Base-by-base conservation (phyloP, 2,113 vertebrate species). In the Sinocyclocheilus maitianheensis region DNA sequence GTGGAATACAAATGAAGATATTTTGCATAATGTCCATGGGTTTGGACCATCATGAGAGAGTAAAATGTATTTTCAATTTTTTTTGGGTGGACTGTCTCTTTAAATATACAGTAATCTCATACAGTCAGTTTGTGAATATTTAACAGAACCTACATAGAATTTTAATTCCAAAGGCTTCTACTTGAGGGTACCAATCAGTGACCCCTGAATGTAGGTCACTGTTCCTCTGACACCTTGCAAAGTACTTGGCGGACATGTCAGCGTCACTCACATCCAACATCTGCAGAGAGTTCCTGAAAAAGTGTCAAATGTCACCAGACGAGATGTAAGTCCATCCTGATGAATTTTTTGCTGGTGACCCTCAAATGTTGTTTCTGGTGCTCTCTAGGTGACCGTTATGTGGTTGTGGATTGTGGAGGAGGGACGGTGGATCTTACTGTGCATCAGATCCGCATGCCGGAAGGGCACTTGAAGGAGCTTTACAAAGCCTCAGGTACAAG, bases 391-490 rank as follows among this genome's bases (percentile, higher is more conserved):
- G 98, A 99, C 91, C 96, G 97, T 9, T 99, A 99, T 34, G 97
- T 99, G 43, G 98, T 99, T 55, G 97, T 99, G 74, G 98, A 99
- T 94, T 99, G 97, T 3, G 98, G 98, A 0, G 98, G 98, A 77
- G 98, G 98, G 58, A 99, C 98, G 0, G 98, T 99, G 43, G 98
- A 99, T 90, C 95, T 99, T 83, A 99, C 98, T 2, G 98, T 99
- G 81, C 98, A 99, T 92, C 97, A 99, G 94, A 99, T 99, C 83
- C 94, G 97, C 43, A 93, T 99, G n/a, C 98, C 98, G 5, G 97
- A 99, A 88, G 98, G 98, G 48, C 97, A 99, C 84, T 93, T 99
- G 2, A 99, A 99, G 89, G 98, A 99, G 63, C 95, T 99, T 5
- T 98, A 99, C 91, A 99, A 99, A 89, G 98, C 98, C 30, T 99